A percentile compares a stretch with the other conserved stretches of the same genome.
These are phyloP conservation scores for Ceramica pisi DNA, from an alignment of 2,888 invertebrate genomes.

Conservation along the genomic window DNA sequence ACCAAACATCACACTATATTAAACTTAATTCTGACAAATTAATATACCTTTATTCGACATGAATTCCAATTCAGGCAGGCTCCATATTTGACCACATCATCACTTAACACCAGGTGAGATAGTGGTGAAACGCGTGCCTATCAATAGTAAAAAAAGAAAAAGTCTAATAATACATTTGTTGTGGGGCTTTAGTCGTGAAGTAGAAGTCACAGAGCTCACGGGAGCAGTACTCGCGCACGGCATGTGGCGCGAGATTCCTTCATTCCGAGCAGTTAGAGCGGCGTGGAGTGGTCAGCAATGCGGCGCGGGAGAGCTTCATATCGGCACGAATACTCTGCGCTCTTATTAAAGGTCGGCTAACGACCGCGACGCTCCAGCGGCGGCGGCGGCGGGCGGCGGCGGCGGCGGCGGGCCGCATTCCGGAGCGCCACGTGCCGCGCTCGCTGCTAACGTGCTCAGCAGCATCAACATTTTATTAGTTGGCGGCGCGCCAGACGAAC, in stretches of 20 bases:
- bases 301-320: slow-evolving; percentile 11
- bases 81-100: no score
- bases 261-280: slow-evolving; percentile 1
- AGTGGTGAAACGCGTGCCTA: no score
- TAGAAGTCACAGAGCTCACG: neutral
- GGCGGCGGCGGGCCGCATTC: slow-evolving; percentile 12
- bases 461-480: slow-evolving; percentile 49
- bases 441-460: slow-evolving; percentile 28
- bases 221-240: no score
- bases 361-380: slow-evolving; percentile 17
- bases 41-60: no score
- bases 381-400: neutral
- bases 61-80: neutral
- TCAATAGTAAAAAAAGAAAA: no score
- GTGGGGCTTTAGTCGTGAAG: neutral
- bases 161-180: neutral
- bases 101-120: no score
- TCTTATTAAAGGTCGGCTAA: slow-evolving; percentile 42
- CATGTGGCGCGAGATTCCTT: neutral
- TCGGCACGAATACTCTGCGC: slow-evolving; percentile 30
- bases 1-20: no score
- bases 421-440: slow-evolving; percentile 15
- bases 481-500: slow-evolving; percentile 50
- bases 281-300: neutral
- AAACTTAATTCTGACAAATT: no score